Percentiles rank a stretch among this genome's conserved stretches.
phyloP scores from a whole-genome alignment of 1,140 invertebrate species.

The Homalodisca vitripennis region DNA sequence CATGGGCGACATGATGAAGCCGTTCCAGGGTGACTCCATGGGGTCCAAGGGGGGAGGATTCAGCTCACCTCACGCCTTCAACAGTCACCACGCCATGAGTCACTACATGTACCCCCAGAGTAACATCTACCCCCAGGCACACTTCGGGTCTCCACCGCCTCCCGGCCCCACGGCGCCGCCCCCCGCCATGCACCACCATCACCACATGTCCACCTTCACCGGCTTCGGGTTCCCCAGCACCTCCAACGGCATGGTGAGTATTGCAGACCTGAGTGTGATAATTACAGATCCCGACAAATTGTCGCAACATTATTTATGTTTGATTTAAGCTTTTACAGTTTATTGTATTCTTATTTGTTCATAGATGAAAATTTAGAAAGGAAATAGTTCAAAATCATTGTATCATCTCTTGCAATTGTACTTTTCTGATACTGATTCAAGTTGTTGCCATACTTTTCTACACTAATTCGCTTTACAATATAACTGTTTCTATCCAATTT shows the following conservation, averaged over 20 bases:
- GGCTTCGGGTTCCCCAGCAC: conserved; percentile 54
- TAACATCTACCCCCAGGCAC: conserved; percentile 46
- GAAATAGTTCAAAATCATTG: too few species aligned
- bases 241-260: conserved; percentile 57
- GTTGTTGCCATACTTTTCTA: too few species aligned
- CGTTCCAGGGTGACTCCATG: conserved; percentile 43
- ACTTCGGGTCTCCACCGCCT: conserved; percentile 39
- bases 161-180: conserved; percentile 47
- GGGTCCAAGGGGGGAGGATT: conserved; percentile 45
- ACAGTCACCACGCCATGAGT: conserved; percentile 46
- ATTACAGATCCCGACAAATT: too few species aligned
- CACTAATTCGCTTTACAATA: too few species aligned
- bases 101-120: conserved; percentile 53
- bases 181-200: conserved; percentile 53
- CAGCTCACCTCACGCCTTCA: conserved; percentile 40
- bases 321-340: too few species aligned
- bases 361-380: too few species aligned
- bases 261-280: too few species aligned
- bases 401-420: too few species aligned
- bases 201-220: conserved; percentile 55
- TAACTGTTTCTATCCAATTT: too few species aligned
- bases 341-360: too few species aligned
- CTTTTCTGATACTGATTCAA: too few species aligned
- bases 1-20: conserved; percentile 69
- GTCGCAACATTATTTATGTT: too few species aligned